Evolutionary conservation across 2,888 invertebrate species (phyloP).

Genomic region (Meteorus colon): DNA sequence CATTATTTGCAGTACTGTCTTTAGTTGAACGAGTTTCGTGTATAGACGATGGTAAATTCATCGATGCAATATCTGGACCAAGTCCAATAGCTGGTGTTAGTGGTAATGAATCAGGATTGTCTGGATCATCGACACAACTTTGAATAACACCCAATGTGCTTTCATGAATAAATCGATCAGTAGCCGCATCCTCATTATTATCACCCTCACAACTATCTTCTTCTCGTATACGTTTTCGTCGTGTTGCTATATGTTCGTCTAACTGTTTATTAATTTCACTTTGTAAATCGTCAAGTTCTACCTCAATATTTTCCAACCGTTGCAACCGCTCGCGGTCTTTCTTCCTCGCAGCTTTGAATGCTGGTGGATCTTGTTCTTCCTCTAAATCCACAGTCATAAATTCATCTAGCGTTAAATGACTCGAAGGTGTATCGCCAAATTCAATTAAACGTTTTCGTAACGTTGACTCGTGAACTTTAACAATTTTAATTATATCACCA

Average conservation of each 20-base stretch:
- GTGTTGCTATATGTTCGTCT: conserved; percentile 73
- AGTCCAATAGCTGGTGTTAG: conserved; percentile 55
- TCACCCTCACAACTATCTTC: conserved; percentile 58
- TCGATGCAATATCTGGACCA: conserved; percentile 84
- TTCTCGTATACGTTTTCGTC: conserved; percentile 55
- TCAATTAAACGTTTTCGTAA: conserved; percentile 91
- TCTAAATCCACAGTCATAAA: conserved; percentile 98
- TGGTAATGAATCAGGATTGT: conserved; percentile 52
- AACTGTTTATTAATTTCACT: conserved; percentile 89
- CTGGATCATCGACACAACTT: conserved; percentile 67
- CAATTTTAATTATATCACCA: conserved; percentile 92
- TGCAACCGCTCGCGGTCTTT: conserved; percentile 90
- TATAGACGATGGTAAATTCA: conserved; percentile 81
- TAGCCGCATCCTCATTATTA: conserved; percentile 65
- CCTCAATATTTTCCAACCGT: conserved; percentile 75
- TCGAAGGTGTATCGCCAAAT: conserved; percentile 97
- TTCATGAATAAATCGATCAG: conserved; percentile 73
- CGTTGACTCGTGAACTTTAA: conserved; percentile 96
- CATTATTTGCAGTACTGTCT: conserved; percentile 47
- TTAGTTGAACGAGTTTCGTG: conserved; percentile 69
- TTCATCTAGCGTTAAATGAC: conserved; percentile 94
- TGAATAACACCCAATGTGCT: conserved; percentile 73
- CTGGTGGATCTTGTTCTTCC: conserved; percentile 96
- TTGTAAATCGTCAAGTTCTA: conserved; percentile 84
- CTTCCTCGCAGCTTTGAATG: conserved; percentile 92